Conservation (phyloP, 2,888 invertebrate genomes). For the Hirtodrosophila histrioides region DNA sequence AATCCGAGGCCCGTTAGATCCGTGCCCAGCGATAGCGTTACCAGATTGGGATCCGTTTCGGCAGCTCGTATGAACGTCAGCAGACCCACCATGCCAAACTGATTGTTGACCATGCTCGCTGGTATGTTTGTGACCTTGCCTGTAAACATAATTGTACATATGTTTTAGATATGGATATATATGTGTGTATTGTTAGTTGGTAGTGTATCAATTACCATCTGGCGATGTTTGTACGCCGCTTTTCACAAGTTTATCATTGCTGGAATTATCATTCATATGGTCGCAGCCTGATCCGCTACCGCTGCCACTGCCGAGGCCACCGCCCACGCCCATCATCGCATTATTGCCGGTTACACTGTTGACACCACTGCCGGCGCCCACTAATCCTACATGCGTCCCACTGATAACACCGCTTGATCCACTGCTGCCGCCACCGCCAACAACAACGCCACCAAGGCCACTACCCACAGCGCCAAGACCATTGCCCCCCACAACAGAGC, state of each 20-base stretch:
- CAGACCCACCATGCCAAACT: constrained; percentile 99
- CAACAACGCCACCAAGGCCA: constrained; percentile 58
- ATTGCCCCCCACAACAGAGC: constrained; percentile 70
- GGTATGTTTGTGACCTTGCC: constrained; percentile 99
- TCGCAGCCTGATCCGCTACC: constrained; percentile 79
- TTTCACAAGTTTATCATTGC: constrained; percentile 86
- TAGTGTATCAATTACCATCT: constrained; percentile 88
- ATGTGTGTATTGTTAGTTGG: background rate
- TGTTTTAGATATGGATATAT: background rate
- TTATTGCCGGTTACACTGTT: constrained; percentile 71
- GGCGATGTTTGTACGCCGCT: constrained; percentile 97
- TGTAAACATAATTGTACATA: constrained; percentile 75
- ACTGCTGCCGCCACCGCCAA: constrained; percentile 54
- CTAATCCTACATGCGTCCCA: constrained; percentile 70
- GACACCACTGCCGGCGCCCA: constrained; percentile 49
- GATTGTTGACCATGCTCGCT: constrained; percentile 98
- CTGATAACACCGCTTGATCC: constrained; percentile 53
- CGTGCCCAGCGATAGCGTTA: constrained; percentile 98
- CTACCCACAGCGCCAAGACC: constrained; percentile 74
- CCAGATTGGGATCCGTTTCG: constrained; percentile 98
- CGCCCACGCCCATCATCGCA: constrained; percentile 75
- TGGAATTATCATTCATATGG: constrained; percentile 84
- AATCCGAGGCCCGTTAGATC: constrained; percentile 99
- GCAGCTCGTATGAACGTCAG: constrained; percentile 99
- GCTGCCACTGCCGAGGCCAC: constrained; percentile 65